Evolutionary conservation across 2,888 invertebrate species (phyloP), one percentile per base, ranked within the genome.

Genomic region (Chalcis sispes): DNA sequence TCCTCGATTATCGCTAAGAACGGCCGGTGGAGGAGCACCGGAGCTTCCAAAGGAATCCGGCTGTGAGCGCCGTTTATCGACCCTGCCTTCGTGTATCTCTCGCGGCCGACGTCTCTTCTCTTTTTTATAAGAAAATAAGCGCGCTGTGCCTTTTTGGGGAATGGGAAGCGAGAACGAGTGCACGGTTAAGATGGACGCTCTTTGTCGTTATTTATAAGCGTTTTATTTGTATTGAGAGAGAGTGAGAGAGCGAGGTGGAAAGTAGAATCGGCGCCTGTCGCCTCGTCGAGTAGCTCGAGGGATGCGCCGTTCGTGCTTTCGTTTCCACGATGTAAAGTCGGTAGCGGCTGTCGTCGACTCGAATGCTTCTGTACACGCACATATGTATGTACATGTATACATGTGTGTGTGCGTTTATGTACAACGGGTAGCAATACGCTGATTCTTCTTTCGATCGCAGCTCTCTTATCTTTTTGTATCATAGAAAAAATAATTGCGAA

Each of bases 391-490:
- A 42, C 13, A 42, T 42, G 15, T 42, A 42, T 5, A 32, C 8
- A 32, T 32, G 8, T 32, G 8, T 32, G 8, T 32, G 32, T 32
- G 32, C 32, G 32, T 5, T 5, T 5, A 3, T 3, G 3, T 8
- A 8, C 32, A 8, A 8, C 32, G 32, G 32, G 32, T 32, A 3
- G n/a, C n/a, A n/a, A n/a, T n/a, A n/a, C n/a, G n/a, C n/a, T 3
- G 42, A 8, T 42, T 42, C 42, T 13, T 15, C 15, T 42, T 42
- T 4, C 42, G 8, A 5, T 5, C 10, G 59, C 50, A n/a, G 48
- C 65, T 56, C 67, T 46, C 15, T 42, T 59, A 23, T 42, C 54
- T 72, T 61, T 64, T 64, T 64, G 62, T 64, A 64, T 64, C n/a
- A 62, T 61, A 64, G 62, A 48, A 48, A 23, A 48, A 64, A 48